These are phyloP conservation scores for Catharus fuscescens DNA, from an alignment of 2,113 vertebrate genomes.

Conservation along the genomic window DNA sequence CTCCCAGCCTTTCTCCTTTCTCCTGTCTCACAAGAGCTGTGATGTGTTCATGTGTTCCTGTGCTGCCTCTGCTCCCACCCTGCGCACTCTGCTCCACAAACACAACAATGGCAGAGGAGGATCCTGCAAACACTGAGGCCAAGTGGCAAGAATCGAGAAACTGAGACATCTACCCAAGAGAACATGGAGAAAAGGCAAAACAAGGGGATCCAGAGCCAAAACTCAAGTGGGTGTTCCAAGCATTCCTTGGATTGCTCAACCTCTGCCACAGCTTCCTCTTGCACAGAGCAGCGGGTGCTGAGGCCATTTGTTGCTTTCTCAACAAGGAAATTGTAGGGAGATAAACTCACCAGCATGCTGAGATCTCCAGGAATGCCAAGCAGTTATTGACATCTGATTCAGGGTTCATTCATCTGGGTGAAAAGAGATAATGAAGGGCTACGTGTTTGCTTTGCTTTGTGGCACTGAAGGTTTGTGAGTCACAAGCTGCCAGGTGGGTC, in stretches of 20 bases:
- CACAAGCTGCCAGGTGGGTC: not conserved
- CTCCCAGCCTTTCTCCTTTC: not conserved
- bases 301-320: conserved; percentile 20
- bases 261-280: conserved; percentile 29
- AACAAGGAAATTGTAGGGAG: conserved; percentile 31
- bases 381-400: conserved; percentile 41
- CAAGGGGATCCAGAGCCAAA: not conserved
- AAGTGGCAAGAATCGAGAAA: conserved; percentile 1
- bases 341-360: conserved; percentile 32
- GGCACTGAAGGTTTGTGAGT: not conserved
- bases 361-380: conserved; percentile 46
- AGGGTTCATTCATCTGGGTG: conserved; percentile 51
- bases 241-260: conserved; percentile 53
- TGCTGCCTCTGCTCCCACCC: not conserved
- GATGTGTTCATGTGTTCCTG: not conserved
- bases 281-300: not conserved
- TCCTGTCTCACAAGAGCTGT: not conserved
- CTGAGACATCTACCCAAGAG: not conserved
- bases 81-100: not conserved
- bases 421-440: not conserved
- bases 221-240: conserved; percentile 27
- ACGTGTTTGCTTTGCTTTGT: not conserved
- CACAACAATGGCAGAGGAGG: not conserved
- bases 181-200: not conserved
- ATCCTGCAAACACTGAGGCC: not conserved